Conservation (phyloP, 2,888 invertebrate species). For the Cotesia congregata region DNA sequence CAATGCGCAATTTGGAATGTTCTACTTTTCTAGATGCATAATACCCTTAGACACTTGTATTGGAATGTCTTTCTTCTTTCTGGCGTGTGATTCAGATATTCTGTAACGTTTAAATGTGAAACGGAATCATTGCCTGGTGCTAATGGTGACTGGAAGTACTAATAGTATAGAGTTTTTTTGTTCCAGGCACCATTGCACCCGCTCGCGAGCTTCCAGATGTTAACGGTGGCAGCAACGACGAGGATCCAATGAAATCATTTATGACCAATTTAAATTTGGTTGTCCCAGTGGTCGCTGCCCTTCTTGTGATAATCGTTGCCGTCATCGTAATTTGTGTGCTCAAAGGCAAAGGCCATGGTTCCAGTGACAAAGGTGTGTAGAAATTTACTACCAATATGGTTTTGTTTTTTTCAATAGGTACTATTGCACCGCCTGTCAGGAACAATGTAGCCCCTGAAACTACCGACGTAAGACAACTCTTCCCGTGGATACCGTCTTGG, state of each 20-base stretch:
- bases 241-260: constrained; percentile 89
- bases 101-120: neutral
- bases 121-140: constrained; percentile 45
- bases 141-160: constrained; percentile 50
- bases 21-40: neutral
- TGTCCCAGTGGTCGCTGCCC: constrained; percentile 92
- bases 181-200: constrained; percentile 96
- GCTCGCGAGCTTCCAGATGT: constrained; percentile 85
- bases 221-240: constrained; percentile 73
- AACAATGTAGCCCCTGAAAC: constrained; percentile 69
- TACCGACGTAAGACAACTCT: constrained; percentile 72
- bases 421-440: constrained; percentile 82
- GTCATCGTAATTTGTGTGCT: constrained; percentile 94
- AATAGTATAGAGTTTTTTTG: constrained; percentile 64
- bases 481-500: constrained; percentile 89
- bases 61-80: no score
- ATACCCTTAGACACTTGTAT: no score
- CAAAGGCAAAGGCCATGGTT: constrained; percentile 87
- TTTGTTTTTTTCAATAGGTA: constrained; percentile 74
- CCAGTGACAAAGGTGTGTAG: constrained; percentile 75
- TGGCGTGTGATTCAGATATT: no score
- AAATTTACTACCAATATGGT: constrained; percentile 49
- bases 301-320: constrained; percentile 93
- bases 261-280: constrained; percentile 93
- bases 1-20: neutral